Base-by-base conservation (phyloP, 2,888 invertebrate genomes). In the Teinopalpus imperialis region DNA sequence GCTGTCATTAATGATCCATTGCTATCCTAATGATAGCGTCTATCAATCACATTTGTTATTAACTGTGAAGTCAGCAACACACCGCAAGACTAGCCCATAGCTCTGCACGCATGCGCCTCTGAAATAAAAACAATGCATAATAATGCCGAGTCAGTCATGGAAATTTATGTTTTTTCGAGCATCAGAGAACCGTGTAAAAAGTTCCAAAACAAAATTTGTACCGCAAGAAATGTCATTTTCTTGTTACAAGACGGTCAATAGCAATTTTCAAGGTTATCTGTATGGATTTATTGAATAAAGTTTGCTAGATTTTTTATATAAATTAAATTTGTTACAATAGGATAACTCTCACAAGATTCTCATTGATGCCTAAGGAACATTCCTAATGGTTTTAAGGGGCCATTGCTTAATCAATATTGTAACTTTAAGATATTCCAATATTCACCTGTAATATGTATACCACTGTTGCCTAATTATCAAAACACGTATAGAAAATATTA, bases 31-130 rank as follows among this genome's bases (percentile, higher is more conserved):
- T n/a, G n/a, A n/a, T n/a, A n/a, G n/a, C n/a, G n/a, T n/a, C n/a
- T n/a, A 47, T 39, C 27, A 44, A 57, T 67, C 53, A 54, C 61
- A 61, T 23, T 31, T 7, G 62, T 56, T 44, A 57, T 63, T 65
- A 59, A 64, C 56, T 53, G 59, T 63, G 64, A 69, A 70, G 79
- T 81, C 87, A 86, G 87, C 83, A 76, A 82, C 87, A 88, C 87
- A 88, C 82, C 80, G 69, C 74, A 70, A 69, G 71, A 71, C 70
- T 87, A 86, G 80, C 87, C 89, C 68, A 80, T 75, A 79, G 80
- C 78, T 80, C 86, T 79, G 82, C 80, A 76, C 78, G 87, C 89
- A 89, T 89, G 89, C 82, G 89, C 89, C 89, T 89, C 89, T 89
- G 89, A 85, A 89, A 89, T 77, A 69, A 83, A 85, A 82, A 85